These are phyloP conservation scores for Gasteruption jaculator DNA, from an alignment of 2,888 invertebrate species.

Conservation along the genomic window DNA sequence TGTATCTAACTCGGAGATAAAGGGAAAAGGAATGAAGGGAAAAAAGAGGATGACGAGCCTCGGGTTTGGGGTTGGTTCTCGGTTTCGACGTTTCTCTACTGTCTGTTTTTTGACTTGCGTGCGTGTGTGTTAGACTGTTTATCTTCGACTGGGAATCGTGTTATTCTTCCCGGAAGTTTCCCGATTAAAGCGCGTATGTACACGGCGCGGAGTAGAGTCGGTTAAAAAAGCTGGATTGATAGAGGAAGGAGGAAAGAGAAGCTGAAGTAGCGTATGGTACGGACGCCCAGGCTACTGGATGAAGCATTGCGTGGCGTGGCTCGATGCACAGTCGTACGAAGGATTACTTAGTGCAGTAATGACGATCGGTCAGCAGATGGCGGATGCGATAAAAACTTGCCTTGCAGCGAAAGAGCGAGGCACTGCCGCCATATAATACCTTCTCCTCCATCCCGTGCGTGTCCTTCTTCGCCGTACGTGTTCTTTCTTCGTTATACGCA, in stretches of 20 bases:
- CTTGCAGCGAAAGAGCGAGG: slow-evolving; percentile 33
- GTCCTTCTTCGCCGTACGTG: slow-evolving; percentile 19
- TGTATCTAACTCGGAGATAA: too few species aligned
- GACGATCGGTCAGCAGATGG: slow-evolving; percentile 48
- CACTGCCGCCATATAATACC: slow-evolving; percentile 40
- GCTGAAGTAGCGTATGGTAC: slow-evolving; percentile 7
- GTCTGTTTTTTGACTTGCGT: too few species aligned
- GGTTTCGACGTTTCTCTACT: too few species aligned
- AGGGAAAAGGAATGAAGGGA: too few species aligned
- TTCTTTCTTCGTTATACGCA: slow-evolving; percentile 5
- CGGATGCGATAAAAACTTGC: slow-evolving; percentile 47
- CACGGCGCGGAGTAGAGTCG: slow-evolving; percentile 7
- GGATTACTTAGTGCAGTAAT: slow-evolving; percentile 48
- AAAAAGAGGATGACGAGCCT: too few species aligned
- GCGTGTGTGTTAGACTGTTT: too few species aligned
- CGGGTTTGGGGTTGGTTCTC: too few species aligned
- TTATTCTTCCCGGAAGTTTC: too few species aligned
- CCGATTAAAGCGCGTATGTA: too few species aligned
- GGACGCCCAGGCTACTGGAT: too few species aligned
- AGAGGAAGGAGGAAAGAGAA: slow-evolving; percentile 1
- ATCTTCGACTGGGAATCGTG: too few species aligned
- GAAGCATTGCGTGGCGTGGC: slow-evolving; percentile 11
- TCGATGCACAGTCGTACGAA: slow-evolving; percentile 19
- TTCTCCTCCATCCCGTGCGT: slow-evolving; percentile 28
- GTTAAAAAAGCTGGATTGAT: neutral